A percentile compares a stretch with the other conserved stretches of the same genome.
Conservation (phyloP, 2,113 vertebrate species). For the Lampris megalopsis region DNA sequence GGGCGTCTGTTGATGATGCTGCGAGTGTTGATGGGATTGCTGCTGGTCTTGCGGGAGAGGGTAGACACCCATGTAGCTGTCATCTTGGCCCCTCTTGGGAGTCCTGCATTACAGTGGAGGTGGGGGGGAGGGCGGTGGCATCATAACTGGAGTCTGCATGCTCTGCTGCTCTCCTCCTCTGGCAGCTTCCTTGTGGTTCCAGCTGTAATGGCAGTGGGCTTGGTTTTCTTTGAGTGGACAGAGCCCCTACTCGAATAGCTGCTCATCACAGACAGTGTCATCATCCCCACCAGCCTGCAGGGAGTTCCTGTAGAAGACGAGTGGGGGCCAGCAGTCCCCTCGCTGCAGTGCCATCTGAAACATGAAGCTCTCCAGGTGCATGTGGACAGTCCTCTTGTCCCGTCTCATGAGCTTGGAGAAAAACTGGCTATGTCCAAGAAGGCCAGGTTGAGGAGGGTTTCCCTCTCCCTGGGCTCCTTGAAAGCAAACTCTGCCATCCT, state of each 20-base stretch:
- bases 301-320: conserved; percentile 99
- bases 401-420: conserved; percentile 98
- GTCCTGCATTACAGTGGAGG: conserved; percentile 96
- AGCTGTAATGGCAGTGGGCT: conserved; percentile 87
- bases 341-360: conserved; percentile 98
- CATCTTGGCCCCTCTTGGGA: conserved; percentile 92
- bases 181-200: conserved; percentile 94
- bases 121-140: conserved; percentile 93
- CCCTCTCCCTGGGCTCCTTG: conserved; percentile 96
- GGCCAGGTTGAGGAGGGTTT: conserved; percentile 94
- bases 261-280: conserved; percentile 98
- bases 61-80: conserved; percentile 95
- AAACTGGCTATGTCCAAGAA: conserved; percentile 99
- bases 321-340: conserved; percentile 98
- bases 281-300: conserved; percentile 96
- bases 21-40: conserved; percentile 79
- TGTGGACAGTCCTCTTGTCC: conserved; percentile 98
- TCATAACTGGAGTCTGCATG: conserved; percentile 95
- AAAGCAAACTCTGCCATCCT: conserved; percentile 99
- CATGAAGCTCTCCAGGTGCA: conserved; percentile 99
- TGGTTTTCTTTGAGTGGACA: conserved; percentile 93
- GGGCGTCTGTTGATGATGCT: conserved; percentile 79
- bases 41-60: conserved; percentile 92
- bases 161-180: conserved; percentile 89
- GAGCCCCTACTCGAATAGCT: conserved; percentile 95